Base-by-base conservation (phyloP, 2,888 invertebrate species). In the Automeris io region DNA sequence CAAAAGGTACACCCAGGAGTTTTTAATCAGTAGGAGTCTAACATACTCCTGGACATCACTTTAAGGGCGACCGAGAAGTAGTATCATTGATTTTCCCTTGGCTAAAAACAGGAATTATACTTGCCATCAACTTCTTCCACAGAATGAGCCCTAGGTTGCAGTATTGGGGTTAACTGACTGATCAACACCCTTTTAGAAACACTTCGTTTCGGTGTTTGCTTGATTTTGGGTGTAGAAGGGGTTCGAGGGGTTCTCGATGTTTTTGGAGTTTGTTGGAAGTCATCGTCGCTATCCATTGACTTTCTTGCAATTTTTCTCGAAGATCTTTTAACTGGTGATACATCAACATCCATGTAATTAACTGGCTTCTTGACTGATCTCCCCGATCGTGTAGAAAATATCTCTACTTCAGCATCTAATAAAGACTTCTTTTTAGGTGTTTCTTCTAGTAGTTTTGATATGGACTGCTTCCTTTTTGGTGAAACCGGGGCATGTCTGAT, bases 121-220 rank as follows among this genome's bases (percentile, higher is more conserved):
- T 62, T 61, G 85, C 85, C 79, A 65, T 76, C 57, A 57, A 68
- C 58, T 49, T 76, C 78, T 29, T 79, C 74, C 21, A 86, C 62
- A 21, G 77, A 71, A 54, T 83, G 75, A 2, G 74, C 70, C 41
- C 85, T 72, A 2, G 57, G 51, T 12, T 54, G 69, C 22, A 86
- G 50, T 19, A 77, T 69, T 2, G 86, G 85, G 2, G 86, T 86
- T 5, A 85, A 54, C 39, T 79, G 72, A 43, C 74, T 76, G 1
- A 69, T 73, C 6, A 75, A 43, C 39, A 82, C 72, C 40, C 70
- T 72, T 33, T 67, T 73, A 24, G 60, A 57, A 1, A 72, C 70
- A 61, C 64, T 76, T 36, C 58, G 53, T 37, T 59, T 54, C 0
- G 55, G 55, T 5, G 57, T 49, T 31, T 43, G 46, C 0, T 45